Evolutionary conservation across 2,888 invertebrate genomes (phyloP).

Genomic region (Antheraea assamensis): DNA sequence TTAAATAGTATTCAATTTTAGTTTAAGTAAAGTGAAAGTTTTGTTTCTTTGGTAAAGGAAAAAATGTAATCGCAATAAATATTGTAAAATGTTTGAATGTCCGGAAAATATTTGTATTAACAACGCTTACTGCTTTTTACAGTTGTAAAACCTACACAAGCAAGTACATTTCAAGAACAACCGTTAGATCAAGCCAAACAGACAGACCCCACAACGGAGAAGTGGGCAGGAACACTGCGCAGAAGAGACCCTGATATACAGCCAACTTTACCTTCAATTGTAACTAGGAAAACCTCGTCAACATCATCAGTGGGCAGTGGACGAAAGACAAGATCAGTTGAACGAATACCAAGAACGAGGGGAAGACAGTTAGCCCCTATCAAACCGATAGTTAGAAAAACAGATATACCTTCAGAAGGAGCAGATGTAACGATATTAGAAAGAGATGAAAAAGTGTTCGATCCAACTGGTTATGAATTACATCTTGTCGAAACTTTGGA

Average conservation of each 20-base stretch:
- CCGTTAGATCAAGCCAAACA: conserved; percentile 60
- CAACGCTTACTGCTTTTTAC: conserved; percentile 20
- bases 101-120: not conserved
- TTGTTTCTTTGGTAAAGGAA: not conserved
- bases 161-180: conserved; percentile 50
- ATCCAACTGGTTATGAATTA: conserved; percentile 86
- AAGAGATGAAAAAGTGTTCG: conserved; percentile 81
- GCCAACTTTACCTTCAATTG: conserved; percentile 84
- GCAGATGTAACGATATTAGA: conserved; percentile 62
- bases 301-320: conserved; percentile 71
- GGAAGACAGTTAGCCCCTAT: conserved; percentile 61
- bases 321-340: conserved; percentile 72
- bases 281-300: conserved; percentile 74
- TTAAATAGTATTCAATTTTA: not conserved
- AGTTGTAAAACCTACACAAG: conserved; percentile 72
- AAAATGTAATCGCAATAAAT: not conserved
- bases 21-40: not conserved
- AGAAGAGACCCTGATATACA: conserved; percentile 85
- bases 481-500: conserved; percentile 92
- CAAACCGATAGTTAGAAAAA: conserved; percentile 60
- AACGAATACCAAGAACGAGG: conserved; percentile 60
- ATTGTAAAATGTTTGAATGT: not conserved
- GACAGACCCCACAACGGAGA: conserved; percentile 79
- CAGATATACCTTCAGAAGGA: conserved; percentile 65
- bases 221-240: conserved; percentile 86